Evolutionary conservation across 2,113 vertebrate species (phyloP).

Genomic region (Neodon shergylaensis): DNA sequence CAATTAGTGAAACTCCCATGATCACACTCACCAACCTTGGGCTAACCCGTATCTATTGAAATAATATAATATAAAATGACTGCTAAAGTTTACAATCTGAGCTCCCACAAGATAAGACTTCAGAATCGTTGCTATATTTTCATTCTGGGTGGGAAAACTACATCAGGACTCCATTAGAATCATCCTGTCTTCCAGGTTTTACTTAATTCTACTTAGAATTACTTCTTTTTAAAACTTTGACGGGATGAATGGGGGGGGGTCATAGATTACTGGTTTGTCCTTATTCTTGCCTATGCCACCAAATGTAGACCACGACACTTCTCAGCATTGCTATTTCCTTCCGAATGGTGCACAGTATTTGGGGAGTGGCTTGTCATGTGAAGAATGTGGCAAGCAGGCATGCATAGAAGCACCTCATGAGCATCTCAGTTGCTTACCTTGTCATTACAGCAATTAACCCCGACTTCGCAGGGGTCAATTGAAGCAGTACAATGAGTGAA

Average conservation of each 20-base stretch:
- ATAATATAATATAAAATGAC: not conserved
- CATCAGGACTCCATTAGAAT: accelerated
- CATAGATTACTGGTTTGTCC: not conserved
- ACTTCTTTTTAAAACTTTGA: not conserved
- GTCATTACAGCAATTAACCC: not conserved
- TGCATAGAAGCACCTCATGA: not conserved
- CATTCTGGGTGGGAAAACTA: not conserved
- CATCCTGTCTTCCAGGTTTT: not conserved
- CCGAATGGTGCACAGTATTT: not conserved
- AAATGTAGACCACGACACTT: accelerated
- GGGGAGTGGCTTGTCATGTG: not conserved
- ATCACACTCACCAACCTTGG: not conserved
- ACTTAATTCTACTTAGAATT: not conserved
- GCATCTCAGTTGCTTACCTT: too few relatives aligned
- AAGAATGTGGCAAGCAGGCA: not conserved
- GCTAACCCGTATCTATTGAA: not conserved
- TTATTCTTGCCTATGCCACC: accelerated
- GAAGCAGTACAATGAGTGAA: not conserved
- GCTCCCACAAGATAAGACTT: not conserved
- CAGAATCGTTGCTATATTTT: not conserved
- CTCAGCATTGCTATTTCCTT: not conserved
- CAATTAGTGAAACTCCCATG: not conserved
- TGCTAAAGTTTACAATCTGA: not conserved
- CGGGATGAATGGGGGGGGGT: not conserved
- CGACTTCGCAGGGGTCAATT: not conserved